Base-by-base conservation (phyloP, 2,797 vertebrate genomes). In the Falco naumanni region DNA sequence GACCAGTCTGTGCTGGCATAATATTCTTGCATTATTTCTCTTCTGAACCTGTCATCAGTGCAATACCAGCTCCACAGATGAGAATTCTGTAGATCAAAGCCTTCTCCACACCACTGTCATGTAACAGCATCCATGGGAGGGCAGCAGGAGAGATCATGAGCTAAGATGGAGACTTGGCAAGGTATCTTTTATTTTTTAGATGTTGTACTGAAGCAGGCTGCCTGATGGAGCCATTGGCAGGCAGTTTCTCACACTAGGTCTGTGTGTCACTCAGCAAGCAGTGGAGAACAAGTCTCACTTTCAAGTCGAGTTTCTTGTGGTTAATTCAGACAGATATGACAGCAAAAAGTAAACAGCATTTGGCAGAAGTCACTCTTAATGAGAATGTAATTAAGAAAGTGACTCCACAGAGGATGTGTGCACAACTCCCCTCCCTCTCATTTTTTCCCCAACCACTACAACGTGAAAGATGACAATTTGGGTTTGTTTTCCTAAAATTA, bases 301-400 rank as follows among this genome's bases (percentile, higher is more conserved):
- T 93, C 83, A 87, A 87, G 45, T 74, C 0, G 9, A 92, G 34
- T 74, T 90, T 21, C 56, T 48, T 93, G 26, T 92, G 72, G 84
- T 91, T 88, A 93, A 91, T 89, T 95, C 77, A 87, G 93, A 56
- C 54, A 96, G 68, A 87, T 89, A 53, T 95, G 87, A 84, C 86
- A 96, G 77, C 13, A 86, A 59, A 95, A 93, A 79, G 43, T 88
- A 95, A 94, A 88, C 87, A 91, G 63, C 85, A 84, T 89, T 96
- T 96, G 94, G 91, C 95, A 95, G 63, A 93, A 95, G 91, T 78
- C 61, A 77, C 37, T 93, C 80, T 89, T 90, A 95, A 84, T 94
- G 56, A 88, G 21, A 79, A 10, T 66, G 87, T 95, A 5, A n/a
- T 93, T 91, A 84, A 69, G 77, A 94, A 93, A 96, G 57, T 86